These are phyloP conservation scores for Tetranychus piercei DNA, from an alignment of 2,888 invertebrate genomes.

Conservation along the genomic window DNA sequence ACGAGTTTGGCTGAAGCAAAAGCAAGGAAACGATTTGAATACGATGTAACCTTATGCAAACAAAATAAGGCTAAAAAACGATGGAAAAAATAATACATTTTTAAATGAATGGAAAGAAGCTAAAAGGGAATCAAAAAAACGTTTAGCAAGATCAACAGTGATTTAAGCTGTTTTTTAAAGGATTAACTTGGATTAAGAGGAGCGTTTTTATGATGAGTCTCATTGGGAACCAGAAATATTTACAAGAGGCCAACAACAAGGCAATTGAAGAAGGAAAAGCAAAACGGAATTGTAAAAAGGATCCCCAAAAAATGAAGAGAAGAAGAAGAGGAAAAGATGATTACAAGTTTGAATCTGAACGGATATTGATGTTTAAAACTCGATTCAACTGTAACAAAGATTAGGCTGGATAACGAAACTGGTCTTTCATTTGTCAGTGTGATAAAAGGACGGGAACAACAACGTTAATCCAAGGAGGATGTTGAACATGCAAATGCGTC, in stretches of 20 bases:
- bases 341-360: background rate
- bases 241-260: background rate
- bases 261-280: background rate
- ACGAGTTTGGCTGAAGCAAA: no score
- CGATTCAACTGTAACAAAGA: background rate
- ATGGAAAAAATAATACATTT: background rate
- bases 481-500: background rate
- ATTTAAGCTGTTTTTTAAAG: background rate
- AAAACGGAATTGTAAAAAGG: no score
- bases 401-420: background rate
- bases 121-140: background rate
- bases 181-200: background rate
- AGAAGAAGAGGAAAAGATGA: background rate
- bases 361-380: background rate
- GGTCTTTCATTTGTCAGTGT: background rate
- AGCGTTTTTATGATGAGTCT: background rate
- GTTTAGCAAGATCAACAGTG: background rate
- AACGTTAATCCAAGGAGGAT: background rate
- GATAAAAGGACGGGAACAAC: background rate
- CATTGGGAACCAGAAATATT: background rate
- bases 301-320: background rate
- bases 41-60: background rate
- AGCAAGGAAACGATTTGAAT: no score
- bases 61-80: background rate
- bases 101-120: background rate